Evolutionary conservation across 2,797 vertebrate genomes (phyloP).

Genomic region (Meda fulgida): DNA sequence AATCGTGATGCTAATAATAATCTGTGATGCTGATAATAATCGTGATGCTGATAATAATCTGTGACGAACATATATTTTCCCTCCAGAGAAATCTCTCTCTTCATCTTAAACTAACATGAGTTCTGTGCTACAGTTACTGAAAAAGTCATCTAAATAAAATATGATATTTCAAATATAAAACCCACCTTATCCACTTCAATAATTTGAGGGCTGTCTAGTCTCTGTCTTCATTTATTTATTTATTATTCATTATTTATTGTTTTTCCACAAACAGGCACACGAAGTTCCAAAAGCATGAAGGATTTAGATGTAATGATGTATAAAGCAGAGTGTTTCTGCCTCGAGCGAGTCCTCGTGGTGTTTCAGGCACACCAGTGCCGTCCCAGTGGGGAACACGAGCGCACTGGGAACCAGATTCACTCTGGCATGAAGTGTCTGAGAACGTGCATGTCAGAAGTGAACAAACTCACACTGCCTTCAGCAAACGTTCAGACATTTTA

Average conservation of each 20-base stretch:
- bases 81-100: constrained; percentile 28
- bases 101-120: constrained; percentile 76
- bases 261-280: constrained; percentile 23
- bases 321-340: neutral
- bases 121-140: constrained; percentile 70
- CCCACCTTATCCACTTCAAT: constrained; percentile 39
- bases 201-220: constrained; percentile 33
- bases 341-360: neutral
- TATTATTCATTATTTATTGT: constrained; percentile 48
- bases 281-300: neutral
- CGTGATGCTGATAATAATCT: neutral
- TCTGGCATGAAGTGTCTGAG: constrained; percentile 47
- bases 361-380: constrained; percentile 25
- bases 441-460: constrained; percentile 35
- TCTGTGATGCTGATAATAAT: neutral
- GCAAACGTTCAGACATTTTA: constrained; percentile 25
- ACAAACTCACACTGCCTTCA: constrained; percentile 36
- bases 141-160: constrained; percentile 69
- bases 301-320: constrained; percentile 41
- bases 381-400: constrained; percentile 30
- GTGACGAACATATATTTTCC: too few species aligned
- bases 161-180: constrained; percentile 67
- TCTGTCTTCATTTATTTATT: constrained; percentile 31
- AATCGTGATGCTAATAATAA: neutral
- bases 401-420: constrained; percentile 39